Evolutionary conservation across 2,797 vertebrate genomes (phyloP), one percentile per base, ranked within the genome.

Genomic region (Eleutherodactylus coqui): DNA sequence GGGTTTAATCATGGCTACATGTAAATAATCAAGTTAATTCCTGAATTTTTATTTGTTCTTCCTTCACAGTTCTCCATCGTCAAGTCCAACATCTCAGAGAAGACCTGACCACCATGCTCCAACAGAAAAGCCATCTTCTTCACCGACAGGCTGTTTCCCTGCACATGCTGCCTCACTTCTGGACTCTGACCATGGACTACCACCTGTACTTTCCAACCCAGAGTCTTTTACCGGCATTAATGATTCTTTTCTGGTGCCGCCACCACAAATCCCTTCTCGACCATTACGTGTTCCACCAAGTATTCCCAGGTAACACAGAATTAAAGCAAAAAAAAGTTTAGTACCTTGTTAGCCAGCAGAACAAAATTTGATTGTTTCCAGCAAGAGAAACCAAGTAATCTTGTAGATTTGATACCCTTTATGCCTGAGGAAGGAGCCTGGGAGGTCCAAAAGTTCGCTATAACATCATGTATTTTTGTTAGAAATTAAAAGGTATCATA

Each of bases 291-390:
- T 94, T 67, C 94, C 95, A 58, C 94, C 96, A 58, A 93, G 93
- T 1, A 93, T 98, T 85, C 97, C 97, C 85, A 97, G 96, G 97
- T 98, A 94, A 95, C 92, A 72, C 27, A 64, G n/a, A 70, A 29
- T 32, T 11, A 5, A 27, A 34, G 19, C 6, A 19, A 21, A 19
- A 21, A 24, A n/a, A n/a, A n/a, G n/a, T n/a, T n/a, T n/a, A n/a
- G n/a, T n/a, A n/a, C n/a, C n/a, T n/a, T n/a, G n/a, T n/a, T n/a
- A n/a, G n/a, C n/a, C n/a, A n/a, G n/a, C n/a, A n/a, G n/a, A n/a
- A n/a, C n/a, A n/a, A n/a, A n/a, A n/a, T n/a, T n/a, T n/a, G n/a
- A n/a, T n/a, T n/a, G n/a, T n/a, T n/a, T n/a, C n/a, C n/a, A n/a
- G n/a, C n/a, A n/a, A n/a, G n/a, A n/a, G n/a, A n/a, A n/a, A n/a